phyloP scores from a whole-genome alignment of 2,888 invertebrate genomes.

The Brachynemurus nebulosus region DNA sequence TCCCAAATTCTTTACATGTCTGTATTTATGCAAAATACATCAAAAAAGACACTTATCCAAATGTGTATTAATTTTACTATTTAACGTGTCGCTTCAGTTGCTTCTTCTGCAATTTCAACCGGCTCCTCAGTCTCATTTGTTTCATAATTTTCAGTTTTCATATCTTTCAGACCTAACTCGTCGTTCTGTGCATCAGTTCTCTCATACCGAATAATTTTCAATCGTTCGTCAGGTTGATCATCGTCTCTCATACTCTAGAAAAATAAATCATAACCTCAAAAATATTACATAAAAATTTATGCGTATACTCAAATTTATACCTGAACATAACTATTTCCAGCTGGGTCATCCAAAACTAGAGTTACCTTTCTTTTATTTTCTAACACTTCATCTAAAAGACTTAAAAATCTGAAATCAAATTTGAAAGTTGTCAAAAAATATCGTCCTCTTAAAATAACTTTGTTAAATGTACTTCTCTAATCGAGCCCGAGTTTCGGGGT shows the following conservation, averaged over 20 bases:
- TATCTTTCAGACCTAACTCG: slow-evolving; percentile 87
- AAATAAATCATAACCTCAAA: slow-evolving; percentile 14
- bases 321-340: slow-evolving; percentile 93
- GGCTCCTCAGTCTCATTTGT: slow-evolving; percentile 4
- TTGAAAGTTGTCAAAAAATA: no score
- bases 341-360: slow-evolving; percentile 85
- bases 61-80: no score
- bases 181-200: slow-evolving; percentile 87
- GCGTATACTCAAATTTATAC: slow-evolving; percentile 27
- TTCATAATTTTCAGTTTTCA: slow-evolving; percentile 79
- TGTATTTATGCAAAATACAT: no score
- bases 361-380: slow-evolving; percentile 49
- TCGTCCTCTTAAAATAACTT: no score
- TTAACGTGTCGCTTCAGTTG: no score
- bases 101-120: background rate
- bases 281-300: background rate
- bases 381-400: slow-evolving; percentile 51
- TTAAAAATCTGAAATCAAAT: slow-evolving; percentile 39
- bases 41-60: no score
- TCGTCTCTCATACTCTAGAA: slow-evolving; percentile 56
- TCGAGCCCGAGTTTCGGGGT: slow-evolving; percentile 35
- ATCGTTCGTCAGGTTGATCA: slow-evolving; percentile 47
- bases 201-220: slow-evolving; percentile 67
- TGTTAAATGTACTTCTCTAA: slow-evolving; percentile 33
- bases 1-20: no score